Percentiles rank a stretch among this genome's conserved stretches.
Evolutionary conservation across 2,797 vertebrate genomes (phyloP).

Genomic region (Mastacembelus armatus): DNA sequence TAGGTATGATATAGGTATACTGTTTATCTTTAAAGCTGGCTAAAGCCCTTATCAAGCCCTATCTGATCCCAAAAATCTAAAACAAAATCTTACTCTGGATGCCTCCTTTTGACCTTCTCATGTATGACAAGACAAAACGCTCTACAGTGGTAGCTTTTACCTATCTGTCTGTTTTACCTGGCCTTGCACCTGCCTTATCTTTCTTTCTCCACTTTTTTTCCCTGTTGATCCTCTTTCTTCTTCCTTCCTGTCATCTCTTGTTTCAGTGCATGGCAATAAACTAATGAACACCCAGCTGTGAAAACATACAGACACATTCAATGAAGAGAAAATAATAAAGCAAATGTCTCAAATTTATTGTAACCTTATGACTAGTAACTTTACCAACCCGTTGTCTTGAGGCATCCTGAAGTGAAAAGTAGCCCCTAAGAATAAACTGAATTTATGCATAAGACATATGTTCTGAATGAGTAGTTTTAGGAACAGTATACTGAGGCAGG

Average conservation of each 20-base stretch:
- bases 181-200: neutral
- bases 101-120: constrained; percentile 1
- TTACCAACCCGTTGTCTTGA: neutral
- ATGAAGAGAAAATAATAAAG: neutral
- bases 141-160: neutral
- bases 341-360: neutral
- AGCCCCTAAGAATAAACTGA: neutral
- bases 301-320: constrained; percentile 26
- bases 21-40: too few species aligned
- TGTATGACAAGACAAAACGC: neutral
- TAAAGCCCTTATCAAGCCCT: too few species aligned
- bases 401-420: neutral
- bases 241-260: constrained; percentile 23
- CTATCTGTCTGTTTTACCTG: neutral
- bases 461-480: neutral
- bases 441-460: neutral
- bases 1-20: too few species aligned
- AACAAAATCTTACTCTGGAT: neutral
- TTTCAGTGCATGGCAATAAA: constrained; percentile 25
- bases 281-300: constrained; percentile 33
- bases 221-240: neutral
- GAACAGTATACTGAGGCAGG: neutral
- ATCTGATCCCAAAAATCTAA: neutral
- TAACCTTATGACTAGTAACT: neutral
- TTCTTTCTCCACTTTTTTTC: constrained; percentile 1